Percentiles rank a stretch among this genome's conserved stretches.
phyloP scores from a whole-genome alignment of 1,140 invertebrate genomes.

The Pseudomyrmex dendroicus region DNA sequence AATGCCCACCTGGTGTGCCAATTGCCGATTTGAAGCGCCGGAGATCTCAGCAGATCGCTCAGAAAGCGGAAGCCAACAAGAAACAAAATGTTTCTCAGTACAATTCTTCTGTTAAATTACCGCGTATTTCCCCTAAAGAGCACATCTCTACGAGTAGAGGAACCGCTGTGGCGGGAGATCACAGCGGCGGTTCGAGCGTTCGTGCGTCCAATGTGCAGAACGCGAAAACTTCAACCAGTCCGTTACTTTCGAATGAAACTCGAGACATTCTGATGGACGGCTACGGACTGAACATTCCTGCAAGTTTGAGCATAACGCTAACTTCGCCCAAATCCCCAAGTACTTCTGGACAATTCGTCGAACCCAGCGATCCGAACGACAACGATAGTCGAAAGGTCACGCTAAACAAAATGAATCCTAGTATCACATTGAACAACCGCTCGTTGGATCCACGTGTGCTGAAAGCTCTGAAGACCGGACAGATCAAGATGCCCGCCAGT shows the following conservation, averaged over 20 bases:
- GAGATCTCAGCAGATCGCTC: conserved; percentile 55
- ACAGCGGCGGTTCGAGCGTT: conserved; percentile 45
- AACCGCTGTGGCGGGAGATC: conserved; percentile 10
- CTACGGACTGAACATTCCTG: conserved; percentile 81
- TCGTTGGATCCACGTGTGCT: conserved; percentile 75
- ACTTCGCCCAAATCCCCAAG: conserved; percentile 77
- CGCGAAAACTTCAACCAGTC: conserved; percentile 40
- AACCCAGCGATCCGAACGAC: conserved; percentile 59
- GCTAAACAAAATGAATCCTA: conserved; percentile 76
- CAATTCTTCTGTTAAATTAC: conserved; percentile 19
- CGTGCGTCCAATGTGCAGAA: not conserved
- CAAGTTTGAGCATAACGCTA: conserved; percentile 81
- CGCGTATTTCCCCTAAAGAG: conserved; percentile 51
- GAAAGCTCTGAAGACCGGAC: conserved; percentile 75
- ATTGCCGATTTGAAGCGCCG: conserved; percentile 76
- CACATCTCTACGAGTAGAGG: conserved; percentile 48
- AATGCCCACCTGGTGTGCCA: conserved; percentile 79
- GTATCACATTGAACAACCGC: conserved; percentile 76
- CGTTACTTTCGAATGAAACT: conserved; percentile 72
- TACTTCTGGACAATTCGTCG: conserved; percentile 16
- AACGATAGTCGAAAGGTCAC: conserved; percentile 54
- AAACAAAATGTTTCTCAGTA: not conserved
- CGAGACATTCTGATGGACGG: conserved; percentile 76
- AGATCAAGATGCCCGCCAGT: conserved; percentile 70
- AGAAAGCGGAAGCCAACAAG: conserved; percentile 38